Evolutionary conservation across 2,113 vertebrate genomes (phyloP).

Genomic region (Gymnocephalus cernua): DNA sequence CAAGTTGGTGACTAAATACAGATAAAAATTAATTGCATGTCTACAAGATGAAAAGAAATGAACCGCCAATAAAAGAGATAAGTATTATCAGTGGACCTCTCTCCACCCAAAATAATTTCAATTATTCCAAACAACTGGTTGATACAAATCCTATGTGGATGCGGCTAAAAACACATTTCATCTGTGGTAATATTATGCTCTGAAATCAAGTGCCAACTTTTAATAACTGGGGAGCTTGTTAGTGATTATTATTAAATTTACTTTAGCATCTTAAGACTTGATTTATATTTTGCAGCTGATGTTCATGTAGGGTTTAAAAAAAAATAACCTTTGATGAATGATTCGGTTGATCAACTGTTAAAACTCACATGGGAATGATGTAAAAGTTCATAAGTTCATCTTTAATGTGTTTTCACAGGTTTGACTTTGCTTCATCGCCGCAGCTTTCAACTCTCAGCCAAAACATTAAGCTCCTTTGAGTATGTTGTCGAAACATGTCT

Average conservation of each 20-base stretch:
- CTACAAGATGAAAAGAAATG: neutral
- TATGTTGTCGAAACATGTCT: neutral
- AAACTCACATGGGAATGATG: neutral
- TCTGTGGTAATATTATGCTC: neutral
- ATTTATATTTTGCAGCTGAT: neutral
- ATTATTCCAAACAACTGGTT: neutral
- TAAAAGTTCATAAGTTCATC: slow-evolving; percentile 23
- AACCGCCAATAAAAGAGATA: neutral
- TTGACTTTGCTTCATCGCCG: neutral
- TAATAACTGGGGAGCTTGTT: slow-evolving; percentile 16
- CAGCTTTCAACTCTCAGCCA: slow-evolving; percentile 10
- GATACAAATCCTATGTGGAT: neutral
- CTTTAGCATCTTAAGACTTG: neutral
- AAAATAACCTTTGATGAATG: slow-evolving; percentile 18
- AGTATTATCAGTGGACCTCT: neutral
- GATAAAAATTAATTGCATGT: neutral
- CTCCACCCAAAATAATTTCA: neutral
- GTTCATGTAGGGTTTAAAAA: neutral
- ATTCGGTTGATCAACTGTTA: slow-evolving; percentile 7
- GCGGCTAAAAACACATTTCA: neutral
- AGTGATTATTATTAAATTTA: neutral
- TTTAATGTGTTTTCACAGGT: slow-evolving; percentile 14
- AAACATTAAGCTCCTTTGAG: neutral
- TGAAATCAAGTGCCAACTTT: neutral
- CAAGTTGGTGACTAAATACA: neutral